Evolutionary conservation across 2,888 invertebrate genomes (phyloP).

Genomic region (Spilosoma lubricipeda): DNA sequence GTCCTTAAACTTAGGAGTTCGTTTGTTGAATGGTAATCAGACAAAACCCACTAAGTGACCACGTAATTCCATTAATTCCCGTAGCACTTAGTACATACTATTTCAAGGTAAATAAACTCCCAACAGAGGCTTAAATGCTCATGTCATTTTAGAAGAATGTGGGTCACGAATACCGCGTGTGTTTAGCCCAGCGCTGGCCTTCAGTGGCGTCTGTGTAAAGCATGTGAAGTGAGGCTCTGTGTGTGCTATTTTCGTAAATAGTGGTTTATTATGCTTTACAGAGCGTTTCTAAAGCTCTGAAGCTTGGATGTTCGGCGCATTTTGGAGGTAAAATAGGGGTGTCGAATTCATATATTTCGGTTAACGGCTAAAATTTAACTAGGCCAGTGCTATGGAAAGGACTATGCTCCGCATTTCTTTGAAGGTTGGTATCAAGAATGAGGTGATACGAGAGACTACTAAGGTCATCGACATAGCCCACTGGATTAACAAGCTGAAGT

Average conservation of each 20-base stretch:
- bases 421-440: no score
- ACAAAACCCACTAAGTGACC: not conserved
- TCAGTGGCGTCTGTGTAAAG: not conserved
- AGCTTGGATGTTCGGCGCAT: not conserved
- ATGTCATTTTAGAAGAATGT: not conserved
- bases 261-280: conserved; percentile 3
- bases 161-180: not conserved
- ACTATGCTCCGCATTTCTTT: no score
- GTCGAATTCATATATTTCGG: not conserved
- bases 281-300: not conserved
- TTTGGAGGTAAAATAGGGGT: not conserved
- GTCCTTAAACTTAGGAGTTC: not conserved
- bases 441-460: no score
- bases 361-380: not conserved
- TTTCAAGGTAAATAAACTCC: not conserved
- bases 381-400: no score
- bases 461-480: no score
- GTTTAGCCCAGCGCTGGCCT: not conserved
- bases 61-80: not conserved
- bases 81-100: not conserved
- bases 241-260: conserved; percentile 8
- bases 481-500: no score
- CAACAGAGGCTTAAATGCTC: not conserved
- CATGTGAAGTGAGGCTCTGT: conserved; percentile 1
- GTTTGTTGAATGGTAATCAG: not conserved